Conservation (phyloP, 2,113 vertebrate species). For the Myiozetetes cayanensis region DNA sequence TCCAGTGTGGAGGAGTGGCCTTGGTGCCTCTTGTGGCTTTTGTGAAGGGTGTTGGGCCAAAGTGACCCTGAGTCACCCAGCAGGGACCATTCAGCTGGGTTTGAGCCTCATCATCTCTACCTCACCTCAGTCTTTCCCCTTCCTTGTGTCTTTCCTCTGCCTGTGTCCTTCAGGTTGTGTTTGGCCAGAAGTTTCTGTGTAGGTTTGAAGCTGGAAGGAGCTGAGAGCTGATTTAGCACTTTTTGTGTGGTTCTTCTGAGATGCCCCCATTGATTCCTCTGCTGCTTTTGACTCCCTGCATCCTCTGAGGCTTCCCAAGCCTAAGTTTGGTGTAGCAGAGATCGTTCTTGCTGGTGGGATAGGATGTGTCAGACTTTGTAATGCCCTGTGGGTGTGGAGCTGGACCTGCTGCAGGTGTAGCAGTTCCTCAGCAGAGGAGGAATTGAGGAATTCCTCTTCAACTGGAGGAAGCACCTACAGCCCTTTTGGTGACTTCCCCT, state of each 20-base stretch:
- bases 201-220: not conserved
- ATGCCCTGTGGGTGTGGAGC: not conserved
- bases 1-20: not conserved
- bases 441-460: not conserved
- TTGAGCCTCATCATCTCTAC: not conserved
- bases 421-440: not conserved
- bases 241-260: not conserved
- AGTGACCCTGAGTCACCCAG: rapidly evolving
- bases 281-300: not conserved
- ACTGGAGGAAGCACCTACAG: not conserved
- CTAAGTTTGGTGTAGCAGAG: not conserved
- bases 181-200: not conserved
- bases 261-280: rapidly evolving
- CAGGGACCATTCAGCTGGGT: not conserved
- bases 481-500: not conserved
- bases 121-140: not conserved
- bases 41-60: not conserved
- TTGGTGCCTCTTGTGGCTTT: not conserved
- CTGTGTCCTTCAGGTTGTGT: not conserved
- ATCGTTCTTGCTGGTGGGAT: too few relatives aligned
- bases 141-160: not conserved
- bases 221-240: not conserved
- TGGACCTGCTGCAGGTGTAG: not conserved
- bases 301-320: not conserved
- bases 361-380: too few relatives aligned